These are phyloP conservation scores for Deroplatys truncata DNA, from an alignment of 2,888 invertebrate genomes.

Conservation along the genomic window DNA sequence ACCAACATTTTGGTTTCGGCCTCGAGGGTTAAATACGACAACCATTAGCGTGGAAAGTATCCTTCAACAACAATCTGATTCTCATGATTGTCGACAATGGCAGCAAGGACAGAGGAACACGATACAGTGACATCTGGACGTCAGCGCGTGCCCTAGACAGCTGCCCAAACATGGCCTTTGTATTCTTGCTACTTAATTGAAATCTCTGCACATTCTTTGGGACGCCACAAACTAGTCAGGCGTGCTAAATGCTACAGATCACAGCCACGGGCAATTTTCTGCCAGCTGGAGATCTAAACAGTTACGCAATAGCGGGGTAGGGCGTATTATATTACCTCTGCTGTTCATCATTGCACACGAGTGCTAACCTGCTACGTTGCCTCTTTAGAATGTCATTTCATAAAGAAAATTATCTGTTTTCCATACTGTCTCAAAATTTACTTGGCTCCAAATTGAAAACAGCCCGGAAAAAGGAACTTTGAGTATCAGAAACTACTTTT, in stretches of 20 bases:
- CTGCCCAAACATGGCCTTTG: not conserved
- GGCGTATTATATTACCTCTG: too few species aligned
- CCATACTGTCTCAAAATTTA: too few species aligned
- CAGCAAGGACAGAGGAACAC: not conserved
- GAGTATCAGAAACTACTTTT: too few species aligned
- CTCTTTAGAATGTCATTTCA: too few species aligned
- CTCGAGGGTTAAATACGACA: not conserved
- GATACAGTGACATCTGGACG: not conserved
- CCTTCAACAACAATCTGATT: too few species aligned
- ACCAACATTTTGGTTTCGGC: not conserved
- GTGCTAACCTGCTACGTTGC: too few species aligned
- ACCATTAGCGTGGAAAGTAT: not conserved
- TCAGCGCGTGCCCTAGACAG: not conserved
- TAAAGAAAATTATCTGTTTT: too few species aligned
- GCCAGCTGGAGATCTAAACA: not conserved
- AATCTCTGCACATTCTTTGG: not conserved
- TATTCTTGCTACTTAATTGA: not conserved
- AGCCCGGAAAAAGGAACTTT: too few species aligned
- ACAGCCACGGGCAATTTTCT: not conserved
- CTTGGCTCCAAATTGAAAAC: too few species aligned
- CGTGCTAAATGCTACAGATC: not conserved
- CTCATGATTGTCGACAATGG: not conserved
- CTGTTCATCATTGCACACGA: too few species aligned
- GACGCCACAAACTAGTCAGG: not conserved
- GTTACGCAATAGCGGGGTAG: too few species aligned